Conservation (phyloP, 2,888 invertebrate genomes). For the Pseudococcus jackbeardsleyi region DNA sequence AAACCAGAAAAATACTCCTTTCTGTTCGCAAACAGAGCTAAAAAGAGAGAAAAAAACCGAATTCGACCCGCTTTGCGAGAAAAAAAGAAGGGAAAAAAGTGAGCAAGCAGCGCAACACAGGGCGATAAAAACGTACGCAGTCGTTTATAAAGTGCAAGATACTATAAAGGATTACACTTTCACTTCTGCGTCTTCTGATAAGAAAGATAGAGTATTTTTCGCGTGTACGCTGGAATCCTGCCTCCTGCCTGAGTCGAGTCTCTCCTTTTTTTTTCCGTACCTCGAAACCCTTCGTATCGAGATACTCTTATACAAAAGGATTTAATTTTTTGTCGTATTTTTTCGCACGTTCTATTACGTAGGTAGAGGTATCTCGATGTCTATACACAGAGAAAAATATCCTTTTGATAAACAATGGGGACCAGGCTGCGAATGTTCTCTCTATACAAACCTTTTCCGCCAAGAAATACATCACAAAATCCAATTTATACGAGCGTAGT, state of each 20-base stretch:
- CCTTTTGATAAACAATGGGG: constrained; percentile 44
- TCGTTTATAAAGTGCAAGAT: constrained; percentile 55
- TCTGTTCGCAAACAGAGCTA: background rate
- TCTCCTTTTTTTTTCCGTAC: background rate
- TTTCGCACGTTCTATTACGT: background rate
- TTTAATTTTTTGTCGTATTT: constrained; percentile 39
- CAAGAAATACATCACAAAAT: background rate
- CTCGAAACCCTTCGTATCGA: background rate
- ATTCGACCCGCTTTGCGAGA: background rate
- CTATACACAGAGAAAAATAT: background rate
- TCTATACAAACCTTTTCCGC: constrained; percentile 11
- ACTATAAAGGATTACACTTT: constrained; percentile 53
- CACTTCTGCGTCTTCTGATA: constrained; percentile 37
- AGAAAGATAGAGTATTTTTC: constrained; percentile 31
- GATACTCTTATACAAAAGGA: constrained; percentile 1
- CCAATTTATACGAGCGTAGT: background rate
- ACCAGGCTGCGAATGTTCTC: background rate
- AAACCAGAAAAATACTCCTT: constrained; percentile 29
- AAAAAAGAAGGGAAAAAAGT: background rate
- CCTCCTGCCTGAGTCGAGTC: background rate
- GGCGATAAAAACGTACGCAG: constrained; percentile 11
- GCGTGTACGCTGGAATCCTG: constrained; percentile 23
- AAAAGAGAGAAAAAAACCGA: constrained; percentile 7
- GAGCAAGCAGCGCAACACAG: background rate
- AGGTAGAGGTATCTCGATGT: no score